Conservation (phyloP, 2,888 invertebrate genomes). For the Leptopilina drosophilae region DNA sequence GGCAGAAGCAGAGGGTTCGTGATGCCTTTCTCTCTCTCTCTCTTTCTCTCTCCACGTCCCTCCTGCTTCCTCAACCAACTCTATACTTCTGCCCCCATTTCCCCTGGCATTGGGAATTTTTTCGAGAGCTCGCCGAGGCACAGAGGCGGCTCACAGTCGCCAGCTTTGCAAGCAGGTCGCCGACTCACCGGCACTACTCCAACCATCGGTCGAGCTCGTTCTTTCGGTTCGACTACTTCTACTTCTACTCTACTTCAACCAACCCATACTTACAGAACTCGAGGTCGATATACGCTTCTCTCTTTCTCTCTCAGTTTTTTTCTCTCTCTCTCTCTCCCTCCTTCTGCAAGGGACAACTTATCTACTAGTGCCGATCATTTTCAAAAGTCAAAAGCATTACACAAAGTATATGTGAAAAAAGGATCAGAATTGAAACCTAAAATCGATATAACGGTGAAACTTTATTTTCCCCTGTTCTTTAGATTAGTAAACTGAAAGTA, state of each 20-base stretch:
- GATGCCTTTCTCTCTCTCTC: conserved; percentile 43
- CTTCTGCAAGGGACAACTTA: conserved; percentile 59
- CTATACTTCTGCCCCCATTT: conserved; percentile 67
- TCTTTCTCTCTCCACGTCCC: conserved; percentile 41
- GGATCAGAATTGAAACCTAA: too few species aligned
- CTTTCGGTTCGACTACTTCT: conserved; percentile 41
- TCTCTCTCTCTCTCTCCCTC: conserved; percentile 61
- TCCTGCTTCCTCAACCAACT: conserved; percentile 45
- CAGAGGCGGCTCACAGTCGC: conserved; percentile 61
- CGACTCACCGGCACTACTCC: conserved; percentile 41
- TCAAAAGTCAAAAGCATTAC: conserved; percentile 39
- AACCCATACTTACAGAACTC: conserved; percentile 69
- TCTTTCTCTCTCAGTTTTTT: conserved; percentile 46
- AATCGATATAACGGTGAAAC: too few species aligned
- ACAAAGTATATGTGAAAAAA: too few species aligned
- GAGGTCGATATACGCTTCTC: conserved; percentile 72
- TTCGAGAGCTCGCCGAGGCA: conserved; percentile 64
- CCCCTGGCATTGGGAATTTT: conserved; percentile 68
- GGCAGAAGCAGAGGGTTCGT: conserved; percentile 46
- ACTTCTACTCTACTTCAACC: conserved; percentile 59
- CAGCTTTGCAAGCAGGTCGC: conserved; percentile 60
- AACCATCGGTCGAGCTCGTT: conserved; percentile 31
- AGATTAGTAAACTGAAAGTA: too few species aligned
- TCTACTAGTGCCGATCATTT: conserved; percentile 57
- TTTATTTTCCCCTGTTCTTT: too few species aligned